Evolutionary conservation across 2,888 invertebrate species (phyloP).

Genomic region (Apamea crenata): DNA sequence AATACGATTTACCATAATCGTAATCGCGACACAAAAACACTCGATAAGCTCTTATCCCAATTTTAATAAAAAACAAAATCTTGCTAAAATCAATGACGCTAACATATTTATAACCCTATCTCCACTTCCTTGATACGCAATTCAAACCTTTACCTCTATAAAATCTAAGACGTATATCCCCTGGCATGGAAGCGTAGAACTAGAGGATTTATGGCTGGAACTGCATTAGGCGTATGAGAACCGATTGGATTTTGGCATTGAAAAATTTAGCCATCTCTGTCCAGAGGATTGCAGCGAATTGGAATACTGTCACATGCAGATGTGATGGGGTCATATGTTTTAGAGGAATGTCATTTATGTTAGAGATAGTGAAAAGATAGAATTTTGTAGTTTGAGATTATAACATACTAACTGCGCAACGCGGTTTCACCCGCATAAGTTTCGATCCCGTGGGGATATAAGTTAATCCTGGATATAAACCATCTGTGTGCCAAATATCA

Average conservation of each 20-base stretch:
- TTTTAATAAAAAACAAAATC: constrained; percentile 25
- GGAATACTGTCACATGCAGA: constrained; percentile 55
- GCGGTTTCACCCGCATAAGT: too few relatives aligned
- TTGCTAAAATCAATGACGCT: constrained; percentile 14
- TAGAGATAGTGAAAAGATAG: background rate
- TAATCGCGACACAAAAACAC: background rate
- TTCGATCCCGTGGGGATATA: too few relatives aligned
- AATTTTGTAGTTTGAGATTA: background rate
- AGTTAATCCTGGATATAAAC: too few relatives aligned
- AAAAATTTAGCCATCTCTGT: constrained; percentile 57
- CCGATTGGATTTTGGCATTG: constrained; percentile 64
- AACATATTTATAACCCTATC: constrained; percentile 16
- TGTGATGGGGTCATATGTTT: constrained; percentile 27
- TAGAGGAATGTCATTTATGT: background rate
- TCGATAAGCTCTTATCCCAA: background rate
- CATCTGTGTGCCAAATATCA: too few relatives aligned
- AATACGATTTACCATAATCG: background rate
- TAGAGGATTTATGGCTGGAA: constrained; percentile 57
- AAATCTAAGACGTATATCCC: constrained; percentile 23
- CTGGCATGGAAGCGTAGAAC: background rate
- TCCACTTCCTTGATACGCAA: background rate
- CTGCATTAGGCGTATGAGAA: constrained; percentile 55
- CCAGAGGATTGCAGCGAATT: constrained; percentile 50
- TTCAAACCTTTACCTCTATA: background rate
- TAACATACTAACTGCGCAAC: background rate